Evolutionary conservation across 2,113 vertebrate genomes (phyloP).

Genomic region (Bufo gargarizans): DNA sequence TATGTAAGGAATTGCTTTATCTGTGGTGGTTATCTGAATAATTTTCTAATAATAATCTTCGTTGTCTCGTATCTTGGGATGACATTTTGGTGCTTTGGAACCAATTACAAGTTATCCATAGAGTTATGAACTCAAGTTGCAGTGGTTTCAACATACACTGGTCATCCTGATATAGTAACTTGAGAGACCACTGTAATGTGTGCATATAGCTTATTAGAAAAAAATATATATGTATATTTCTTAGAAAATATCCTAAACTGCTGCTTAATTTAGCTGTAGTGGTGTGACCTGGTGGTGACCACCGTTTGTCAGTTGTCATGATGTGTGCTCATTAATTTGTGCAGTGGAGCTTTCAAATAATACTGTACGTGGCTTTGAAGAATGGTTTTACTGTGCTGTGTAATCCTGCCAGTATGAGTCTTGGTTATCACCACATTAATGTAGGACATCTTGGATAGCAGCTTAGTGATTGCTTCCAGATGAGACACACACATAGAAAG

Average conservation of each 20-base stretch:
- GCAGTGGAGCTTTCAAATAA: background rate
- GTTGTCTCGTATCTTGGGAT: no score
- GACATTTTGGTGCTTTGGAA: no score
- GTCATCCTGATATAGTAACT: no score
- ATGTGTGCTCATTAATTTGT: background rate
- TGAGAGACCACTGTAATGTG: no score
- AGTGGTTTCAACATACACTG: no score
- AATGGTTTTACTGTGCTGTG: constrained; percentile 29
- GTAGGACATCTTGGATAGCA: constrained; percentile 7
- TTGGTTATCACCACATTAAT: constrained; percentile 44
- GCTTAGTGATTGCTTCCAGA: constrained; percentile 31
- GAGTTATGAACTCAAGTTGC: no score
- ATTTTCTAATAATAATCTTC: no score
- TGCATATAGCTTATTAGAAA: no score
- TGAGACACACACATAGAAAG: constrained; percentile 35
- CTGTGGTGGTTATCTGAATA: no score
- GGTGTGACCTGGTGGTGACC: background rate
- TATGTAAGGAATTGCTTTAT: no score
- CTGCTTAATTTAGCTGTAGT: background rate
- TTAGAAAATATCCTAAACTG: background rate
- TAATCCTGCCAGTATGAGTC: constrained; percentile 11
- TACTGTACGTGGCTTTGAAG: background rate
- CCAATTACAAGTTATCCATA: no score
- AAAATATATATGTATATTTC: background rate
- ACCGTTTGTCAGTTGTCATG: background rate